These are phyloP conservation scores for Micromys minutus DNA, from an alignment of 2,113 vertebrate genomes.

Conservation along the genomic window DNA sequence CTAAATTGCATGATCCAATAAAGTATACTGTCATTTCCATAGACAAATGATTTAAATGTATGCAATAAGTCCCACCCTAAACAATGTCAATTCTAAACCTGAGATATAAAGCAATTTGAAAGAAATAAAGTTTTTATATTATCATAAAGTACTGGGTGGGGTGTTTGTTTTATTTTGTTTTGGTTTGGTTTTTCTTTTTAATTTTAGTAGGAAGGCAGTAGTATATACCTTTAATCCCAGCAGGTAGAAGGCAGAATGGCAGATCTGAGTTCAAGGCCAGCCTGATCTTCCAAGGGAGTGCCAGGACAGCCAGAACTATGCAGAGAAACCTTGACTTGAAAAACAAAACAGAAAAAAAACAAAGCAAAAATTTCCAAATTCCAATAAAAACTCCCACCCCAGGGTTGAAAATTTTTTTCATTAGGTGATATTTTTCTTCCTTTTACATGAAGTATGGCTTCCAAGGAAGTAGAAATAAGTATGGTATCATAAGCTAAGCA, in stretches of 20 bases:
- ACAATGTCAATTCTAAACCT: not conserved
- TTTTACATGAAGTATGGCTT: not conserved
- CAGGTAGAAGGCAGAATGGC: not conserved
- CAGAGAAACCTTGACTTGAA: not conserved
- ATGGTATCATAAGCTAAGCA: not conserved
- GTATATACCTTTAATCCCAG: not conserved
- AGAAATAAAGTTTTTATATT: too few relatives aligned
- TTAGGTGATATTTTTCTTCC: not conserved
- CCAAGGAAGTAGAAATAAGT: not conserved
- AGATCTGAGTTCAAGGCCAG: not conserved
- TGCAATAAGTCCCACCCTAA: not conserved
- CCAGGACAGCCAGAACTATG: not conserved
- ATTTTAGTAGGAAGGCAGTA: not conserved
- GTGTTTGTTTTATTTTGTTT: too few relatives aligned
- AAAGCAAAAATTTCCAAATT: not conserved
- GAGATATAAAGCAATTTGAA: not conserved
- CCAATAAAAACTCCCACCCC: not conserved
- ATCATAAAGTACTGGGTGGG: not conserved
- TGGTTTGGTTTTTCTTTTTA: too few relatives aligned
- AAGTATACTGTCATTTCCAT: not conserved
- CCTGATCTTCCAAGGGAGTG: not conserved
- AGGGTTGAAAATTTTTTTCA: not conserved
- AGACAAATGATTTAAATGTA: constrained; percentile 39
- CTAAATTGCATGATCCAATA: constrained; percentile 16
- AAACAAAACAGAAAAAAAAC: not conserved